Base-by-base conservation (phyloP, 1,140 invertebrate genomes). In the Calephelis nemesis region DNA sequence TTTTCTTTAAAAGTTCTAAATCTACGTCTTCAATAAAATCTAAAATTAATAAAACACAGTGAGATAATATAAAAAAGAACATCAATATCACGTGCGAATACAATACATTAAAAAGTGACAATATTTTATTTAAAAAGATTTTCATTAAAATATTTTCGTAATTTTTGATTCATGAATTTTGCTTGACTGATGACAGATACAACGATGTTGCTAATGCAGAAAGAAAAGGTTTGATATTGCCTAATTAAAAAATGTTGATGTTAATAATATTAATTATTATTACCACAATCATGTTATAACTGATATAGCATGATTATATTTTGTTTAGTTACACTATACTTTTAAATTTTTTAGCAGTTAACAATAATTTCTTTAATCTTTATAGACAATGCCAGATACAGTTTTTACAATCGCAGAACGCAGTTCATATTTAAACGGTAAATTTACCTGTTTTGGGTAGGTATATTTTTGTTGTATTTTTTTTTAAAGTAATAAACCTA, bases 31-130 rank as follows among this genome's bases (percentile, higher is more conserved):
- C 58, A 12, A 60, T 60, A n/a, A 60, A 60, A 60, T 60, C 58
- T 39, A 60, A 60, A 60, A 60, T 60, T 7, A 42, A n/a, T n/a
- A 60, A 75, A 66, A 67, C 65, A 71, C 66, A 30, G 66, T 73
- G 47, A 69, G 68, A 64, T 58, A 71, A 67, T 69, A 77, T 74
- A 70, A 69, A 77, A 82, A 78, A 74, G 68, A 69, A 71, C 71
- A 73, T 74, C 73, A 74, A 80, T 74, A 81, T 75, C 75, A 73
- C 62, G 75, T 78, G 76, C 74, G 70, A 60, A 13, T 60, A 60
- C 58, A 60, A 60, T 40, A 60, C 12, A 60, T 60, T 60, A 40
- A 60, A 60, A 40, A 60, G 58, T 60, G 58, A 60, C 39, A 60
- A 60, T 60, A 60, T 60, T 60, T n/a, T n/a, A 60, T 60, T 40